phyloP scores from a whole-genome alignment of 2,888 invertebrate species.

The Drosophila emarginata region DNA sequence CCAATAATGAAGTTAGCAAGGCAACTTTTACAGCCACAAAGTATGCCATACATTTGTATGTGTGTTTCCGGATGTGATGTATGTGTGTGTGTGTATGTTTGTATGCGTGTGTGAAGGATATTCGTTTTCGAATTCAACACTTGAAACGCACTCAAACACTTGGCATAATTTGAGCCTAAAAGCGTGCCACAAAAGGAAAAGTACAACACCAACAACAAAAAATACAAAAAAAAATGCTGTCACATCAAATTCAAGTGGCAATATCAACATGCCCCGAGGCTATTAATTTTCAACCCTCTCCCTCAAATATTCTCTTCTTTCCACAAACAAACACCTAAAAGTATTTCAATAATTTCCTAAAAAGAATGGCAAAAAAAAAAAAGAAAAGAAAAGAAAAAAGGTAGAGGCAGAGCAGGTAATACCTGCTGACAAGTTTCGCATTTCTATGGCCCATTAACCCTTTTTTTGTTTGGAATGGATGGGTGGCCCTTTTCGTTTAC shows the following conservation, averaged over 20 bases:
- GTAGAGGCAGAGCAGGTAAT: slow-evolving; percentile 42
- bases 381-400: slow-evolving; percentile 1
- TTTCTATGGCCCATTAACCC: slow-evolving; percentile 74
- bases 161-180: slow-evolving; percentile 68
- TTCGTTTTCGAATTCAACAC: slow-evolving; percentile 51
- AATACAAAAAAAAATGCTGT: slow-evolving; percentile 60
- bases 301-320: slow-evolving; percentile 4
- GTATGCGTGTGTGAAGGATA: slow-evolving; percentile 35
- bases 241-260: slow-evolving; percentile 74
- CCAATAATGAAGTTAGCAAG: slow-evolving; percentile 39
- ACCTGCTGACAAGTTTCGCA: slow-evolving; percentile 72
- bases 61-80: slow-evolving; percentile 24
- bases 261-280: slow-evolving; percentile 56
- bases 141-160: slow-evolving; percentile 66
- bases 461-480: slow-evolving; percentile 22
- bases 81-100: slow-evolving; percentile 19
- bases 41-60: not conserved
- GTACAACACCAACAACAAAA: slow-evolving; percentile 31
- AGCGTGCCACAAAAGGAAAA: slow-evolving; percentile 66
- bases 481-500: slow-evolving; percentile 24
- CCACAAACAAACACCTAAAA: slow-evolving; percentile 53
- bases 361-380: not conserved
- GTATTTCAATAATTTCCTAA: slow-evolving; percentile 71
- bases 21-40: slow-evolving; percentile 32
- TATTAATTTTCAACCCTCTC: slow-evolving; percentile 57